Evolutionary conservation across 1,140 invertebrate species (phyloP), one percentile per base, ranked within the genome.

Genomic region (Homalodisca vitripennis): DNA sequence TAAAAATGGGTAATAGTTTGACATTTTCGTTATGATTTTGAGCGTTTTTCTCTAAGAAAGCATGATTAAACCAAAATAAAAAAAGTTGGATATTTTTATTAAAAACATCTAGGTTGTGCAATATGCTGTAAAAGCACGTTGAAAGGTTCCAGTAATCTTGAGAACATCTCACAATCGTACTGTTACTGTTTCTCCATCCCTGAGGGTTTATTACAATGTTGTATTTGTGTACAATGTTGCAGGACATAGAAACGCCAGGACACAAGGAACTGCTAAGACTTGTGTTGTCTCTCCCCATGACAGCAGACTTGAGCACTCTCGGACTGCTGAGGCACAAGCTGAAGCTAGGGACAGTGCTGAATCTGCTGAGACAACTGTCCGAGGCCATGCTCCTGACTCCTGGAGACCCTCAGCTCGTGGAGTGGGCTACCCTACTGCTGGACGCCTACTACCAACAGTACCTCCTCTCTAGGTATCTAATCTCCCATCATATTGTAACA

Each of bases 391-490:
- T 80, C 14, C 78, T 83, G 70, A 74, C 70, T 70, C 76, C 74
- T 10, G 77, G 81, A 72, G 84, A 87, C 71, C 81, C 82, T 68
- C 85, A 85, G 67, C 66, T 89, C 20, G 82, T 85, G 74, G 81
- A 85, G 51, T 91, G 89, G 89, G 82, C 80, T 51, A 82, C 78
- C 57, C 72, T 88, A 29, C 67, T 90, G 1, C 76, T 89, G 48
- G 88, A 90, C 79, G 83, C 88, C 29, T 87, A 89, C 78, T 89
- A 89, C 79, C 88, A 89, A 73, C 85, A 88, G 67, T 87, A 86
- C 74, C 70, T 89, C 32, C 78, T 90, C 46, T 86, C 84, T 22
- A 86, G 27, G 55, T 60, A 60, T n/a, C 6, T 41, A 17, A 41
- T 41, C 6, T 41, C 6, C 17, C 6, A 41, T 10, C 6, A 10